Conservation (phyloP, 2,797 vertebrate genomes). For the Streptopelia turtur region DNA sequence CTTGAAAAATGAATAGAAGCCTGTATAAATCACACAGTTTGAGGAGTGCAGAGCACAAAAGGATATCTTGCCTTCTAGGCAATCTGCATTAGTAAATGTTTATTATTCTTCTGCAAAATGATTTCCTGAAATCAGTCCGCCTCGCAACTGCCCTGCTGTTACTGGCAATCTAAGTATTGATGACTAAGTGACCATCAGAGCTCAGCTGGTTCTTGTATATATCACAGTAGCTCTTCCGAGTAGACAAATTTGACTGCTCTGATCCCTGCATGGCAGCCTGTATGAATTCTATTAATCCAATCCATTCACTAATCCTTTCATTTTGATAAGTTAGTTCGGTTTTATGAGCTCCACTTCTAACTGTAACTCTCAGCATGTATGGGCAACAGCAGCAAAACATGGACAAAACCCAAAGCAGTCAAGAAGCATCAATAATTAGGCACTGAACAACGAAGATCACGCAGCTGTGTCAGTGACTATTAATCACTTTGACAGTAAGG, state of each 20-base stretch:
- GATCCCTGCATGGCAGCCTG: not conserved
- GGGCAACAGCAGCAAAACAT: not conserved
- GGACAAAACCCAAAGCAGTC: slow-evolving; percentile 5
- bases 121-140: slow-evolving; percentile 8
- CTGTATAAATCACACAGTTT: not conserved
- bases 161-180: slow-evolving; percentile 4
- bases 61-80: not conserved
- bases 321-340: slow-evolving; percentile 15
- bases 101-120: not conserved
- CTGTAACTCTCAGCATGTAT: not conserved
- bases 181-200: slow-evolving; percentile 30
- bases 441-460: not conserved
- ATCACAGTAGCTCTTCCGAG: not conserved
- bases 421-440: slow-evolving; percentile 11
- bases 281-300: slow-evolving; percentile 14
- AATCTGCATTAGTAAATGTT: not conserved
- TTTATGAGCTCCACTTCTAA: not conserved
- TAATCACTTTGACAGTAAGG: not conserved
- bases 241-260: slow-evolving; percentile 14
- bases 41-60: not conserved
- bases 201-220: not conserved
- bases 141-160: not conserved
- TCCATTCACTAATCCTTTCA: not conserved
- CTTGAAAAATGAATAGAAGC: not conserved
- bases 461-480: slow-evolving; percentile 3